Base-by-base conservation (phyloP, 2,113 vertebrate genomes). In the Malurus elegans region DNA sequence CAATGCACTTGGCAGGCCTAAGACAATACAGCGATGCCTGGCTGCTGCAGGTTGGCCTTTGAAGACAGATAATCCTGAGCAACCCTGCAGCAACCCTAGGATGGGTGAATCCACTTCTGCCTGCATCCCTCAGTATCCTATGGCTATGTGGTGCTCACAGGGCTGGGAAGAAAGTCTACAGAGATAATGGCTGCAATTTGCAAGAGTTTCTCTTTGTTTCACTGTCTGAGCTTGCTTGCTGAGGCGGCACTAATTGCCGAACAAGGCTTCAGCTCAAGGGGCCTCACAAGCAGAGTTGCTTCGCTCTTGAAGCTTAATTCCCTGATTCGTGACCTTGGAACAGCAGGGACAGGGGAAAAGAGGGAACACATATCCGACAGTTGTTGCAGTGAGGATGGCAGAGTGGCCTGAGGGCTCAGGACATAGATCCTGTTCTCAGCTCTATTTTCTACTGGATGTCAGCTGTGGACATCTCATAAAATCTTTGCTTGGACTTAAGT, bases 201-300 rank as follows among this genome's bases (percentile, higher is more conserved):
- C 62, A 94, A 97, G 75, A 87, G 60, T 10, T 80, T 79, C 76
- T 93, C 70, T 95, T 79, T 95, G 82, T 88, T 94, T 96, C 79
- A 75, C 70, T 87, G 95, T 84, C 87, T 86, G 65, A 95, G 88
- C 89, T 34, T 58, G 83, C 88, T 70, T 93, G 90, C 76, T 78
- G 95, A 97, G 96, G 92, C 18, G 21, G 93, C 71, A 88, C 85
- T 96, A 96, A 96, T 88, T 92, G 91, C 75, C 94, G 92, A 97
- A 67, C 56, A 89, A 96, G 89, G 86, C 79, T 83, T 86, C 80
- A 91, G 91, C 88, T 95, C 92, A 87, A 83, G 79, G 71, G 94
- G 86, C 95, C 73, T 96, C 79, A 85, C 57, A 79, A 83, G 56
- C 90, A 75, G 82, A 93, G 83, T 57, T 2, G 42, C 86, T 87